Base-by-base conservation (phyloP, 2,797 vertebrate species). In the Anguilla anguilla region DNA sequence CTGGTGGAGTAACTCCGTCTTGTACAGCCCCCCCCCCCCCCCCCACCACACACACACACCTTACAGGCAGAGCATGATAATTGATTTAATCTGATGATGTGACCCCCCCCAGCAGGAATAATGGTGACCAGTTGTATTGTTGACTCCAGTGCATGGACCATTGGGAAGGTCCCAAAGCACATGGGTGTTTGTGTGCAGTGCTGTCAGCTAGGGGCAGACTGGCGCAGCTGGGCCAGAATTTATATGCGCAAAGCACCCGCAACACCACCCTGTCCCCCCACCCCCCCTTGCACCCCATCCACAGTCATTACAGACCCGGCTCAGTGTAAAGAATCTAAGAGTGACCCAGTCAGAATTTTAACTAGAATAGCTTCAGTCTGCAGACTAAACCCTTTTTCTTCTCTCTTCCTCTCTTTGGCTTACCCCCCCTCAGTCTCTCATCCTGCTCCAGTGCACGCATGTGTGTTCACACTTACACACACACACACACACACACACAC, bases 161-260 rank as follows among this genome's bases (percentile, higher is more conserved):
- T 79, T 35, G 77, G 15, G 15, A 19, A 49, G 43, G 43, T 28
- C 31, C 53, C 13, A 61, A 22, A 28, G n/a, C 51, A 28, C 1
- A 17, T 39, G 55, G 6, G 55, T 86, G 83, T 85, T 59, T 22
- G n/a, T 25, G 2, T 39, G 2, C 55, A 81, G 13, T 31, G 39
- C 85, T 87, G 53, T 46, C 87, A 86, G 28, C 55, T 84, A 88
- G 84, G 64, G 85, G 74, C 53, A 53, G 81, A 61, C 72, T 85
- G 28, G 85, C 9, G 57, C 31, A 83, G 57, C 72, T 72, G n/a
- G 35, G 88, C 86, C 15, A 51, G 55, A 87, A 91, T 91, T 88
- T 61, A 90, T 89, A 88, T 74, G 17, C 81, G 64, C 83, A 53
- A 86, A 49, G 79, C 77, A 43, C 64, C 49, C 67, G 5, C 55